These are phyloP conservation scores for Mormyrops attenuatus DNA, from an alignment of 2,797 vertebrate genomes.

Conservation along the genomic window DNA sequence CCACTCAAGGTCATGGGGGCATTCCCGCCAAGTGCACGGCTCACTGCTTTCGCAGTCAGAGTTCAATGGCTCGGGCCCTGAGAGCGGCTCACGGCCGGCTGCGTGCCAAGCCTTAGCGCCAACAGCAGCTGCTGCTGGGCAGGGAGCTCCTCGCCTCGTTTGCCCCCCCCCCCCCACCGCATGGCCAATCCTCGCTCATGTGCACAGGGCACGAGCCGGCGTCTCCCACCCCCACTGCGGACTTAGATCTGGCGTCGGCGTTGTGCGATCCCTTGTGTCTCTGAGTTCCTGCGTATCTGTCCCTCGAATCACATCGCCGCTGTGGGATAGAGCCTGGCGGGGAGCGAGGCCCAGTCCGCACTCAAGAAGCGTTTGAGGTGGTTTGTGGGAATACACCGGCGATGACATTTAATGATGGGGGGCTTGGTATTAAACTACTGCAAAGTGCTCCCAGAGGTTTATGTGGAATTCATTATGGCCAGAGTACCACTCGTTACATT, in stretches of 20 bases:
- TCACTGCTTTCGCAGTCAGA: background rate
- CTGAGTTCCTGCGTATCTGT: background rate
- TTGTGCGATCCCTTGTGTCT: background rate
- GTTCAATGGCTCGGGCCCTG: background rate
- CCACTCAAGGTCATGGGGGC: background rate
- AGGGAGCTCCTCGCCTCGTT: background rate
- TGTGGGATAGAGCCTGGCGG: background rate
- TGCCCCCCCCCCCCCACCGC: background rate
- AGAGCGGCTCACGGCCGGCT: background rate
- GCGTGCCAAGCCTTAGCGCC: background rate
- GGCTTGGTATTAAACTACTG: background rate
- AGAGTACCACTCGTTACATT: background rate
- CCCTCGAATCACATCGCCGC: background rate
- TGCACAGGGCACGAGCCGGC: background rate
- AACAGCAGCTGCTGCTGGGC: background rate
- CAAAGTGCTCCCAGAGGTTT: background rate
- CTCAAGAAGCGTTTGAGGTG: background rate
- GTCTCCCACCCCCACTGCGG: background rate
- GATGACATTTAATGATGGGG: constrained; percentile 2
- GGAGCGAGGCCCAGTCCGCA: no score
- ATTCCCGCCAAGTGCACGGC: background rate
- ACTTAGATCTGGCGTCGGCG: background rate
- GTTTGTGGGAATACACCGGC: background rate
- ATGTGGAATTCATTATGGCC: background rate
- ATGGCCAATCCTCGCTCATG: background rate